These are phyloP conservation scores for Papilio dardanus DNA, from an alignment of 1,140 invertebrate genomes.

Conservation along the genomic window DNA sequence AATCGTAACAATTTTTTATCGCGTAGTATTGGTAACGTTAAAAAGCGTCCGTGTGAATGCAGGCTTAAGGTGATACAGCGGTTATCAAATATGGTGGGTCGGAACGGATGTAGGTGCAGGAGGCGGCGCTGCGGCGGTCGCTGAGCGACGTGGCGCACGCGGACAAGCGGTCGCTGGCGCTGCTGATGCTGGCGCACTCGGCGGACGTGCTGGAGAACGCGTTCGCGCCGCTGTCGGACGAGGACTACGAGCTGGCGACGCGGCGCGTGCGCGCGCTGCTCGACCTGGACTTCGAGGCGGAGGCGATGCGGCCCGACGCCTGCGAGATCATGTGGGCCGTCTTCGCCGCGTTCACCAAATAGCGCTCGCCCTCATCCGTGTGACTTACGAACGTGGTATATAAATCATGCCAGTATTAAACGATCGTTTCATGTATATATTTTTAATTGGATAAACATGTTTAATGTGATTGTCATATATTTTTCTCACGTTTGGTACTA, in stretches of 20 bases:
- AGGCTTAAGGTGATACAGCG: too few relatives aligned
- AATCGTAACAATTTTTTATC: too few relatives aligned
- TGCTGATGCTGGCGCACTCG: conserved; percentile 98
- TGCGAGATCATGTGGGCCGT: conserved; percentile 99
- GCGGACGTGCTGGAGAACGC: conserved; percentile 99
- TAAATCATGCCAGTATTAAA: conserved; percentile 35
- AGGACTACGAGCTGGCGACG: conserved; percentile 99
- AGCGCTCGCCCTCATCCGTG: conserved; percentile 59
- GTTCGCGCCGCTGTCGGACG: conserved; percentile 98
- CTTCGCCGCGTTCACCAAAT: conserved; percentile 99
- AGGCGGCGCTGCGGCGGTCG: conserved; percentile 97
- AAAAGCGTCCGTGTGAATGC: too few relatives aligned
- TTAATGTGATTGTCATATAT: conserved; percentile 1
- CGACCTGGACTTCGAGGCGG: conserved; percentile 98
- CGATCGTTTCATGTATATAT: conserved; percentile 27
- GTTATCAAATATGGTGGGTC: too few relatives aligned
- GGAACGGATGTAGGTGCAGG: conserved; percentile 99
- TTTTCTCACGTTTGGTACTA: neutral
- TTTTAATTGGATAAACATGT: conserved; percentile 6
- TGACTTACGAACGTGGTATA: conserved; percentile 7
- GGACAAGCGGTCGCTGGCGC: conserved; percentile 95
- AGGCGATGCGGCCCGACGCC: conserved; percentile 92
- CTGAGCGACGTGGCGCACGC: conserved; percentile 99
- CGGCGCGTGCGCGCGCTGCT: conserved; percentile 97
- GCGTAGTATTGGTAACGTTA: too few relatives aligned